Evolutionary conservation across 2,888 invertebrate genomes (phyloP).

Genomic region (Hermaeophaga mercurialis): DNA sequence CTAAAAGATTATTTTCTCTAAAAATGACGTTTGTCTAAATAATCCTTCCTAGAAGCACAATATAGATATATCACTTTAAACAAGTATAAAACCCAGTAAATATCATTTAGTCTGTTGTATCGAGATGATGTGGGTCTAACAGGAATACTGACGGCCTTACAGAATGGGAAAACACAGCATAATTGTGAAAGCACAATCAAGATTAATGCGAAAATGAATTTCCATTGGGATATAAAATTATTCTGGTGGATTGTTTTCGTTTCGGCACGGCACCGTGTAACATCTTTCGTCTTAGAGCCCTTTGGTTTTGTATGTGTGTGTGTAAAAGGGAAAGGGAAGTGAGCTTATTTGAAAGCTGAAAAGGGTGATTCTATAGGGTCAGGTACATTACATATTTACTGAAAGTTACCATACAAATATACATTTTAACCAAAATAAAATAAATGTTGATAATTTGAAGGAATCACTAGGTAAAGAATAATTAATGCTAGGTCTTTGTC

Average conservation of each 20-base stretch:
- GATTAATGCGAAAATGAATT: conserved; percentile 2
- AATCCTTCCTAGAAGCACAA: no score
- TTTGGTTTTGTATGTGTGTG: not conserved
- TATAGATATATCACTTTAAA: not conserved
- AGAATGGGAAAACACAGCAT: conserved; percentile 5
- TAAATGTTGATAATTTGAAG: no score
- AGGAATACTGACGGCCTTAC: not conserved
- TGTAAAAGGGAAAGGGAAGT: not conserved
- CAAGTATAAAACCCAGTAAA: not conserved
- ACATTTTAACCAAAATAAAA: no score
- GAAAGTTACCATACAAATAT: no score
- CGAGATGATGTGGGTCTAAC: not conserved
- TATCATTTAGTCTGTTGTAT: not conserved
- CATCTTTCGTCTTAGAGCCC: not conserved
- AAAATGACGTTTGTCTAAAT: no score
- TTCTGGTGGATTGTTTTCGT: conserved; percentile 8
- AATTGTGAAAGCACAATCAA: conserved; percentile 3
- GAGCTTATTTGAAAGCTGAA: not conserved
- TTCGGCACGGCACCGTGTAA: not conserved
- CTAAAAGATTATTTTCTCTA: no score
- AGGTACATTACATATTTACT: no score
- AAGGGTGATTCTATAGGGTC: not conserved
- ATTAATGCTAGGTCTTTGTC: no score
- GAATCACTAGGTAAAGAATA: no score
- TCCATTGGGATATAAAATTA: conserved; percentile 3